A percentile compares a stretch with the other conserved stretches of the same genome.
phyloP scores from a whole-genome alignment of 2,113 vertebrate species.

The Oncorhynchus gorbuscha region DNA sequence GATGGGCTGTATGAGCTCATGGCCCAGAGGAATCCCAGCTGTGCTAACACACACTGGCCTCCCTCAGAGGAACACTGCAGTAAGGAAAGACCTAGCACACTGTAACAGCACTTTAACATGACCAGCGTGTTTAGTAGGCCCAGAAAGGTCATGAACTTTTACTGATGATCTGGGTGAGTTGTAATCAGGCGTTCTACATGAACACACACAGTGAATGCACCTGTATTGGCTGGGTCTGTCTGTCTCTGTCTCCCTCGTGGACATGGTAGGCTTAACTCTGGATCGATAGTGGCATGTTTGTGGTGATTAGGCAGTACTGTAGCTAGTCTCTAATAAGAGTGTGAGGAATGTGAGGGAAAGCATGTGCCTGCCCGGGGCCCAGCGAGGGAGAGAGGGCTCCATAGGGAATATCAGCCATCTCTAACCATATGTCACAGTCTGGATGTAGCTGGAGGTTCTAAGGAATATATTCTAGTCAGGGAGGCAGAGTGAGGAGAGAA shows the following conservation, averaged over 20 bases:
- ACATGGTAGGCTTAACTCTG: not conserved
- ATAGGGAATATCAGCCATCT: constrained; percentile 46
- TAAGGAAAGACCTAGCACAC: too few relatives aligned
- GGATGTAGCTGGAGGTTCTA: constrained; percentile 24
- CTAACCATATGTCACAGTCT: constrained; percentile 43
- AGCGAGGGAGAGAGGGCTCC: constrained; percentile 22
- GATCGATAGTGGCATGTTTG: not conserved
- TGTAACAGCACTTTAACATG: too few relatives aligned
- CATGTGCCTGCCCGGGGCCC: constrained; percentile 28
- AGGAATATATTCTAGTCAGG: too few relatives aligned
- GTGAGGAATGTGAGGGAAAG: constrained; percentile 20
- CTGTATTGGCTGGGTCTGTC: too few relatives aligned
- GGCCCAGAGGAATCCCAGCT: constrained; percentile 42
- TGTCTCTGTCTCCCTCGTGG: too few relatives aligned
- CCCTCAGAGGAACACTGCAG: too few relatives aligned
- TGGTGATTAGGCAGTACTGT: not conserved
- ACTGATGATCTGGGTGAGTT: too few relatives aligned
- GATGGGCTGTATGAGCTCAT: constrained; percentile 27
- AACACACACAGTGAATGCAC: too few relatives aligned
- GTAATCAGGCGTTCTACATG: too few relatives aligned
- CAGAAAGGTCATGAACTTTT: too few relatives aligned
- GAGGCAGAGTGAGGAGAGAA: constrained; percentile 27
- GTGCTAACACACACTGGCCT: constrained; percentile 19
- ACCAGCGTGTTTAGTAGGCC: too few relatives aligned
- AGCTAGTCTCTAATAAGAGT: not conserved